A percentile compares a stretch with the other conserved stretches of the same genome.
Conservation (phyloP, 2,113 vertebrate species). For the Ameiurus melas region DNA sequence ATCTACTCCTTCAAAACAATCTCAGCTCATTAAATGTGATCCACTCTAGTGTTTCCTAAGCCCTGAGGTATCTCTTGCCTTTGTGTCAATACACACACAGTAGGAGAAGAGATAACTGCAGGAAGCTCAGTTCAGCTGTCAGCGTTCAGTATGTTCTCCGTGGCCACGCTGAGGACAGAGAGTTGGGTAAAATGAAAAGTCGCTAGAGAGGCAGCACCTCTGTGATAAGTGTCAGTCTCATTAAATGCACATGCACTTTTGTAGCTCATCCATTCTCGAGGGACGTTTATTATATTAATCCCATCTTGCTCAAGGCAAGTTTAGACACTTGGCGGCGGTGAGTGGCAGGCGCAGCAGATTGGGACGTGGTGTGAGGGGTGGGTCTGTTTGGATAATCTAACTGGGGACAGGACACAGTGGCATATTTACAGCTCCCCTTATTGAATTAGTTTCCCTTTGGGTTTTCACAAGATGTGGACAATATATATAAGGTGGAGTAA, state of each 20-base stretch:
- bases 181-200: conserved; percentile 13
- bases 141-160: not conserved
- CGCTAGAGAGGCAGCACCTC: conserved; percentile 25
- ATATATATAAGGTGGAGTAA: not conserved
- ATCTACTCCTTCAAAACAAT: conserved; percentile 21
- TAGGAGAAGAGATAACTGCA: conserved; percentile 10
- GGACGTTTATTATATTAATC: conserved; percentile 61
- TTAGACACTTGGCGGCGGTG: conserved; percentile 36
- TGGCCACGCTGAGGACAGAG: conserved; percentile 25
- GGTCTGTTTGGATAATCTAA: conserved; percentile 41
- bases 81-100: conserved; percentile 22
- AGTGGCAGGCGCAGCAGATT: conserved; percentile 49
- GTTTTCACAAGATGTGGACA: conserved; percentile 12
- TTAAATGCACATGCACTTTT: conserved; percentile 27
- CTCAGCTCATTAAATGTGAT: conserved; percentile 37
- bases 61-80: not conserved
- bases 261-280: conserved; percentile 27
- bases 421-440: conserved; percentile 24
- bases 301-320: conserved; percentile 60
- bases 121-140: conserved; percentile 34
- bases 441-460: conserved; percentile 35
- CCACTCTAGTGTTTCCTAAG: conserved; percentile 26
- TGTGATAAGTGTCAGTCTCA: conserved; percentile 38
- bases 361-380: conserved; percentile 19
- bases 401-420: conserved; percentile 19